Evolutionary conservation across 2,113 vertebrate species (phyloP).

Genomic region (Dicrurus megarhynchus): DNA sequence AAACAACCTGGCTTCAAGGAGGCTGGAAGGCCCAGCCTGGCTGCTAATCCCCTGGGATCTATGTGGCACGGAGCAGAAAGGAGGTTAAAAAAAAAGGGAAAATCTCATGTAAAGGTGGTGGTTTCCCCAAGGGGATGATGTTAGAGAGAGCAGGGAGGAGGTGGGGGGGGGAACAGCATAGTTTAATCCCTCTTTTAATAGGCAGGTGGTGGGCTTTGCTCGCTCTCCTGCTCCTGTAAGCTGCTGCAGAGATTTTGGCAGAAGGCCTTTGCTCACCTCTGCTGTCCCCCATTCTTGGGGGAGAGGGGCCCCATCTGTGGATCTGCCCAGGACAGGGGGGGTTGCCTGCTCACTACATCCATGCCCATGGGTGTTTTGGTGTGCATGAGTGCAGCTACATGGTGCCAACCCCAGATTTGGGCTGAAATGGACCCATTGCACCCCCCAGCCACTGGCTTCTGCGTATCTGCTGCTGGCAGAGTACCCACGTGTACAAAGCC

Average conservation of each 20-base stretch:
- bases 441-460: accelerated
- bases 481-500: accelerated
- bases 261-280: conserved; percentile 2
- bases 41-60: conserved; percentile 70
- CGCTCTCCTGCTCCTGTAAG: neutral
- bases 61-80: conserved; percentile 49
- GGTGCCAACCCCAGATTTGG: neutral
- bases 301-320: neutral
- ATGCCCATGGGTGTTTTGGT: neutral
- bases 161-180: neutral
- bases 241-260: conserved; percentile 1
- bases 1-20: conserved; percentile 45
- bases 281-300: neutral
- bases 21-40: conserved; percentile 45
- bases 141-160: conserved; percentile 16
- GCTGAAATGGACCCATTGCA: neutral
- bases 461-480: accelerated
- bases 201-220: conserved; percentile 66
- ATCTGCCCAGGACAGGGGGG: accelerated
- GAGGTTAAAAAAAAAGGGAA: conserved; percentile 22
- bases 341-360: neutral
- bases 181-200: conserved; percentile 59
- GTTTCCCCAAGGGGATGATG: conserved; percentile 45
- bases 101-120: conserved; percentile 58
- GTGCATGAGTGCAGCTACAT: neutral